Percentiles rank a stretch among this genome's conserved stretches.
These are phyloP conservation scores for Noctilio leporinus DNA, from an alignment of 2,113 vertebrate species.

Conservation along the genomic window DNA sequence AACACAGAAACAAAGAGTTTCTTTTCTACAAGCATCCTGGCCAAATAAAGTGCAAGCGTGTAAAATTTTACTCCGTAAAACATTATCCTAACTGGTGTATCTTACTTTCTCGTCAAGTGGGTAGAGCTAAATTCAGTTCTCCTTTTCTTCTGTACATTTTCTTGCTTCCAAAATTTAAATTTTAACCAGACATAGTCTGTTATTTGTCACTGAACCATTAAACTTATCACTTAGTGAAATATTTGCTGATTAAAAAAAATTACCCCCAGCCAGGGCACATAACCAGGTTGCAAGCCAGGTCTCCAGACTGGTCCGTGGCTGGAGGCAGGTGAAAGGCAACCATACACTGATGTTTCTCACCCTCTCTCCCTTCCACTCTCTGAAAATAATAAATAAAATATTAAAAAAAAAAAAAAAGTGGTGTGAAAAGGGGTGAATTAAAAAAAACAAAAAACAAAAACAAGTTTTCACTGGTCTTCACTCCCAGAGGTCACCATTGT, in stretches of 20 bases:
- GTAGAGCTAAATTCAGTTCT: conserved; percentile 18
- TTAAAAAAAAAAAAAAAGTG: neutral
- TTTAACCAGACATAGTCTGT: conserved; percentile 30
- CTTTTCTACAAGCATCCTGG: neutral
- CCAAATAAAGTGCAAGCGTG: conserved; percentile 8
- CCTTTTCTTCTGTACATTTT: conserved; percentile 21
- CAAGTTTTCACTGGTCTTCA: neutral
- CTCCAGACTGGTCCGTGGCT: no score
- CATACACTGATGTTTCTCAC: no score
- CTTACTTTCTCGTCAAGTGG: neutral
- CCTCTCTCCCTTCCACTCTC: no score
- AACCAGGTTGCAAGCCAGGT: no score
- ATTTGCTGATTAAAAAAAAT: conserved; percentile 3
- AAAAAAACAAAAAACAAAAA: neutral
- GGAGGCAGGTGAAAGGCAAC: no score
- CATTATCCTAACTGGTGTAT: neutral
- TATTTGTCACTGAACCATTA: conserved; percentile 31
- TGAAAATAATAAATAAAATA: no score
- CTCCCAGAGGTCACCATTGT: neutral
- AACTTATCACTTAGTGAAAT: conserved; percentile 22
- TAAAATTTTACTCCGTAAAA: neutral
- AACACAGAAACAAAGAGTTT: conserved; percentile 1
- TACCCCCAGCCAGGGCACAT: no score
- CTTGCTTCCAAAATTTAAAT: conserved; percentile 47
- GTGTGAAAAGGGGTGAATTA: no score